Base-by-base conservation (phyloP, 2,113 vertebrate species). In the Pardalotus punctatus region DNA sequence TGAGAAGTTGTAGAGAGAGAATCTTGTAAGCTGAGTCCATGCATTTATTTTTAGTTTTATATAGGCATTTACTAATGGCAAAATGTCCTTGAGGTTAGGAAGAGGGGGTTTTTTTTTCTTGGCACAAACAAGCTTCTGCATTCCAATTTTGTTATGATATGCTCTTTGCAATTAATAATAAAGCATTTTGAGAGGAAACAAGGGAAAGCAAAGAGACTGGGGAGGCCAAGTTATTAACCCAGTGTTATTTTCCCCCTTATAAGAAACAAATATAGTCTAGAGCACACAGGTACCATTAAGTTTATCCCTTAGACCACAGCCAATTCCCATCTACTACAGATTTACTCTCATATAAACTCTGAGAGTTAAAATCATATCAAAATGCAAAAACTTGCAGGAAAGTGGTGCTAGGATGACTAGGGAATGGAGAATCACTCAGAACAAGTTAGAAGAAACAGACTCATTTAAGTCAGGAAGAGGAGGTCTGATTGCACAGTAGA, bases 71-170 rank as follows among this genome's bases (percentile, higher is more conserved):
- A 35, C 64, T 95, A 95, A 94, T 94, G 80, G 64, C 42, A 93
- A 95, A 86, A 95, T 74, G 88, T 92, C 91, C 88, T 94, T 96
- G 86, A 92, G 86, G 38, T 95, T 70, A 78, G 43, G n/a, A 71
- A 88, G 53, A 72, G 12, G 20, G 43, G 2, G n/a, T n/a, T 0
- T 31, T 54, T 47, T 3, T 76, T 20, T 42, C 65, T 78, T 94
- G 88, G 86, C 91, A 92, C 16, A 73, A 76, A 8, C 0, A 11
- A 96, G 51, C 86, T 90, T 86, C 80, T 90, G 50, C 86, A 73
- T 77, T 94, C 64, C 88, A 73, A 47, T 88, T 85, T 93, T 88
- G 47, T 86, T 90, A 74, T 80, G 71, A 88, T 80, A 73, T 93
- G 42, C 14, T 92, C 54, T 90, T 93, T 92, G 64, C 67, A 90